phyloP scores from a whole-genome alignment of 2,113 vertebrate genomes.

The Leptocoma aspasia region DNA sequence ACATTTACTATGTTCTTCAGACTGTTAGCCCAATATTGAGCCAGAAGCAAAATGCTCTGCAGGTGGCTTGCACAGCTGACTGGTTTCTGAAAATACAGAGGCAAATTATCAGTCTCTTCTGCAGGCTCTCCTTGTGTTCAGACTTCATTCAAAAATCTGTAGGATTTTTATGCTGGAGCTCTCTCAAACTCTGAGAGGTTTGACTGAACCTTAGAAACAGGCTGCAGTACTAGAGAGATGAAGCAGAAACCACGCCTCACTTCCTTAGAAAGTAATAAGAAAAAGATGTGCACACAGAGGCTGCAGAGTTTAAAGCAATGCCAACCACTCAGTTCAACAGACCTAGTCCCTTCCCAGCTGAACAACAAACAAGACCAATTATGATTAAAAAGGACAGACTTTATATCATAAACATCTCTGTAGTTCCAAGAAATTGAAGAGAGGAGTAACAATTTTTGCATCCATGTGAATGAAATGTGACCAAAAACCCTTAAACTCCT shows the following conservation, averaged over 20 bases:
- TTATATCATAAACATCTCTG: neutral
- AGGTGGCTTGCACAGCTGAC: neutral
- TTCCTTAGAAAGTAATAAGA: neutral
- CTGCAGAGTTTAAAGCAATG: neutral
- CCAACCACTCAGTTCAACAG: neutral
- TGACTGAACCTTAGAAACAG: neutral
- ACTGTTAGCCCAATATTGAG: accelerated
- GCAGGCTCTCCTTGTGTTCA: neutral
- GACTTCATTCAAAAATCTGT: neutral
- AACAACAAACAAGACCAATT: neutral
- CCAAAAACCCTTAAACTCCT: neutral
- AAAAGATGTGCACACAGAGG: neutral
- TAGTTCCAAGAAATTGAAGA: neutral
- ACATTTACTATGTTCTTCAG: neutral
- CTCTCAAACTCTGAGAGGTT: neutral
- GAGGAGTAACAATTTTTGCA: neutral
- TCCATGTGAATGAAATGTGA: neutral
- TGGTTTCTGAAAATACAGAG: neutral
- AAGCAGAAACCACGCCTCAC: neutral
- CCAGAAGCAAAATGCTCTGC: neutral
- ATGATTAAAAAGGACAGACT: neutral
- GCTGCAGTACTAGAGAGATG: neutral
- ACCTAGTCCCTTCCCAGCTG: neutral
- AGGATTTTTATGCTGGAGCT: neutral
- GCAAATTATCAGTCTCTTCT: neutral